A percentile compares a stretch with the other conserved stretches of the same genome.
Conservation (phyloP, 2,113 vertebrate genomes). For the Miniopterus natalensis region DNA sequence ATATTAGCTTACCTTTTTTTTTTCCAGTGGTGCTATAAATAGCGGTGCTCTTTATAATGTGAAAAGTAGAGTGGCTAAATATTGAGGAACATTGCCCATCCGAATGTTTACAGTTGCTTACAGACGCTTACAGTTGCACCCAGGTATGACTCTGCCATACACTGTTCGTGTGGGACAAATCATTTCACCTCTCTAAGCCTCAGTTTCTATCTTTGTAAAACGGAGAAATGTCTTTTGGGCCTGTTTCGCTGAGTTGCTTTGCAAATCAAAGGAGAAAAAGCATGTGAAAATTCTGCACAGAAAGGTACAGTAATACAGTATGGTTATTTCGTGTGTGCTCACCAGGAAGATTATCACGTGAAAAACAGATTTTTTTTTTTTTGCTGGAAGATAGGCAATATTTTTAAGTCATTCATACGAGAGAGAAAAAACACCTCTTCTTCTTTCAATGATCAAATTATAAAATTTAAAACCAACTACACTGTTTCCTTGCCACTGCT, state of each 20-base stretch:
- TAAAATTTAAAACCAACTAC: constrained; percentile 48
- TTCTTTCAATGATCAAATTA: constrained; percentile 32
- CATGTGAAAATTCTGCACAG: constrained; percentile 36
- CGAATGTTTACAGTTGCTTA: not conserved
- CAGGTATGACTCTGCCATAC: not conserved
- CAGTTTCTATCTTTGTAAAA: constrained; percentile 33
- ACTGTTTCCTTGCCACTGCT: constrained; percentile 41
- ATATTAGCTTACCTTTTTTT: not conserved
- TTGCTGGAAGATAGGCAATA: not conserved
- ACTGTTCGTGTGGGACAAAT: not conserved
- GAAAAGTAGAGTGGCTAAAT: constrained; percentile 3
- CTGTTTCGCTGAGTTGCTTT: not conserved
- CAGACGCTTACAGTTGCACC: not conserved
- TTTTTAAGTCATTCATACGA: constrained; percentile 44
- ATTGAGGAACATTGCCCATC: not conserved
- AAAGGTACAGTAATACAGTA: not conserved
- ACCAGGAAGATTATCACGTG: not conserved
- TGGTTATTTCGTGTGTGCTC: not conserved
- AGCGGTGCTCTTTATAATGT: not conserved
- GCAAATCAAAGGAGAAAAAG: constrained; percentile 39
- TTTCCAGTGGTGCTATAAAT: not conserved
- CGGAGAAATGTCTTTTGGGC: constrained; percentile 7
- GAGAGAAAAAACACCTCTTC: not conserved
- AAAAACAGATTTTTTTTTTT: not conserved
- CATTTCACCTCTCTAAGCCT: not conserved